Base-by-base conservation (phyloP, 2,797 vertebrate genomes). In the Bovichtus variegatus region DNA sequence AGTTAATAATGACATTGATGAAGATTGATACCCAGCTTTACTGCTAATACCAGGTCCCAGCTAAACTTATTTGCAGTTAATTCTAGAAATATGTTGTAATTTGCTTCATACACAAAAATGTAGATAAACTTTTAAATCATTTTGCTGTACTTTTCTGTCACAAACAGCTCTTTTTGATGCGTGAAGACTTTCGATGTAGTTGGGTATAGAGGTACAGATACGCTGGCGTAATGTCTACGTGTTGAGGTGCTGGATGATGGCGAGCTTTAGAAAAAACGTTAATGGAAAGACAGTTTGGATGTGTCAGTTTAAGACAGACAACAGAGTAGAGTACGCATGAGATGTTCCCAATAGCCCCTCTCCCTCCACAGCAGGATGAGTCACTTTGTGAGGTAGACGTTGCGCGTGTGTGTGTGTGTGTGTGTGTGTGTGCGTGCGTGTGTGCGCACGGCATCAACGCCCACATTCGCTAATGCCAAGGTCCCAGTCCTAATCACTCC, bases 401-500 rank as follows among this genome's bases (percentile, higher is more conserved):
- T 58, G 58, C 25, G 25, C 57, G 31, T 19, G 2, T 66, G 19
- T 49, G 46, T 19, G 38, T 49, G 16, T 64, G 50, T 58, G 18
- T 64, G 40, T 57, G 11, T 46, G 12, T 73, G 13, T 61, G 25
- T 54, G 41, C 47, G 29, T 55, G n/a, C 69, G 43, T 31, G 2
- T 47, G 43, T 69, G 70, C 65, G 34, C 38, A 5, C 1, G 25
- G 25, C 76, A 51, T 74, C 43, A 23, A 25, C 57, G 9, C 79
- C 71, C 73, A 66, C 74, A 10, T 6, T 11, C n/a, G 34, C 19
- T 23, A 49, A 78, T 50, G 57, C 71, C 59, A 80, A 70, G 76
- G 76, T 74, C 84, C 72, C 57, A 6, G 27, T 70, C 65, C 74
- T 67, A 29, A 80, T 81, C 78, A 51, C 61, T 65, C 18, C 74